phyloP scores from a whole-genome alignment of 2,888 invertebrate species.

The Nomada fucata region DNA sequence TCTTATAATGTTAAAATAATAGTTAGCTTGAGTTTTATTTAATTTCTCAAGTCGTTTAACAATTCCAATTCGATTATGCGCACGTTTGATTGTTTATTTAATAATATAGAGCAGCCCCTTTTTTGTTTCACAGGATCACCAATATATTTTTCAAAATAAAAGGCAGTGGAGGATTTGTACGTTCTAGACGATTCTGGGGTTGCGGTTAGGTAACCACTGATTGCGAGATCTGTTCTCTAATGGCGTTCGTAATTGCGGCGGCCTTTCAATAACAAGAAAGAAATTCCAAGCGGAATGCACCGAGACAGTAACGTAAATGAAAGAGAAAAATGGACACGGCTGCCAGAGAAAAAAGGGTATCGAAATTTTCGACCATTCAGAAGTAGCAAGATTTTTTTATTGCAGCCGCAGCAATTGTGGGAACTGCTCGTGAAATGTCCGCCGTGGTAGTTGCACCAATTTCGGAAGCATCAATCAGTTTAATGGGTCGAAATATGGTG shows the following conservation, averaged over 20 bases:
- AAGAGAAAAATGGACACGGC: conserved; percentile 15
- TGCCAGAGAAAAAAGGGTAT: background rate
- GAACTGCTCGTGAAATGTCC: background rate
- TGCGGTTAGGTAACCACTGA: conserved; percentile 14
- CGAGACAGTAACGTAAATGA: conserved; percentile 26
- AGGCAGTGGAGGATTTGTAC: background rate
- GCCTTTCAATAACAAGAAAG: conserved; percentile 9
- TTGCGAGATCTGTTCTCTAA: conserved; percentile 5
- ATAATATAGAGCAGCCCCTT: too few relatives aligned
- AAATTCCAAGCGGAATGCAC: conserved; percentile 7
- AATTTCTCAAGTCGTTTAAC: too few relatives aligned
- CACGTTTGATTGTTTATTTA: too few relatives aligned
- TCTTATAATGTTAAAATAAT: too few relatives aligned
- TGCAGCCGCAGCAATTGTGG: conserved; percentile 48
- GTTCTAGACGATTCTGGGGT: conserved; percentile 12
- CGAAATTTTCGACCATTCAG: conserved; percentile 52
- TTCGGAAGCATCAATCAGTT: conserved; percentile 12
- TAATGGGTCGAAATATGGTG: too few relatives aligned
- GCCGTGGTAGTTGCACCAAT: background rate
- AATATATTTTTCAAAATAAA: too few relatives aligned
- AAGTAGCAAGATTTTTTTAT: conserved; percentile 19
- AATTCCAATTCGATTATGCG: too few relatives aligned
- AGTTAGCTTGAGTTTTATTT: too few relatives aligned
- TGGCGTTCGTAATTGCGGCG: conserved; percentile 22
- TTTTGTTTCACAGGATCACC: too few relatives aligned